Percentiles rank a stretch among this genome's conserved stretches.
These are phyloP conservation scores for Pyrgilauda ruficollis DNA, from an alignment of 2,113 vertebrate species.

Conservation along the genomic window DNA sequence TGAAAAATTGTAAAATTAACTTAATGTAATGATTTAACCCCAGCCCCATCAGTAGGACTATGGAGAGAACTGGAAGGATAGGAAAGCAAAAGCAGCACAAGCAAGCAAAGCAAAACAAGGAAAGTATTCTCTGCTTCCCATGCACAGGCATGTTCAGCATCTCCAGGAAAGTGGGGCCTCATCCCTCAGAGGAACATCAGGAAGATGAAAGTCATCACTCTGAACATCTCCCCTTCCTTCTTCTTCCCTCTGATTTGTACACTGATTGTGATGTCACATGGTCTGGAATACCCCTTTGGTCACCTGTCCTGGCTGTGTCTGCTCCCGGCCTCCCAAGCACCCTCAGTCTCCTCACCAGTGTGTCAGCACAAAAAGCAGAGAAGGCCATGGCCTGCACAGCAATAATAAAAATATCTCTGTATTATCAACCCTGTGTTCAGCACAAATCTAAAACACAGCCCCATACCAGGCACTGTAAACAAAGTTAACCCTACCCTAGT, in stretches of 20 bases:
- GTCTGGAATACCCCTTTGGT: background rate
- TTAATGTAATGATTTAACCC: background rate
- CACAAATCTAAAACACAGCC: background rate
- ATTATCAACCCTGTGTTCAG: background rate
- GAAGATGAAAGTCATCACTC: background rate
- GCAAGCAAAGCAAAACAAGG: background rate
- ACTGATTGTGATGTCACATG: too few species aligned
- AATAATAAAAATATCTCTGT: background rate
- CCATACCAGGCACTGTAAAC: background rate
- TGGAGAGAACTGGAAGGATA: background rate
- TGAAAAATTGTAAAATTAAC: background rate
- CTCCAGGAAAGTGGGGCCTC: too few species aligned
- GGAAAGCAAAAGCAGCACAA: background rate
- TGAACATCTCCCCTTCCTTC: background rate
- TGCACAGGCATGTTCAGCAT: background rate
- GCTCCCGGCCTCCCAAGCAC: background rate
- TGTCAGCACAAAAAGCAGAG: background rate
- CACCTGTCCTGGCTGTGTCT: background rate
- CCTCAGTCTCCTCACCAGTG: fast-evolving
- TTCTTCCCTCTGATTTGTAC: background rate
- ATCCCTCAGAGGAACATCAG: background rate
- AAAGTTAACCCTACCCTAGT: background rate
- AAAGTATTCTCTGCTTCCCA: background rate
- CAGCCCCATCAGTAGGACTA: background rate
- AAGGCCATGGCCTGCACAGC: background rate